phyloP scores from a whole-genome alignment of 2,797 vertebrate genomes.

The Phrynocephalus guinanensis region DNA sequence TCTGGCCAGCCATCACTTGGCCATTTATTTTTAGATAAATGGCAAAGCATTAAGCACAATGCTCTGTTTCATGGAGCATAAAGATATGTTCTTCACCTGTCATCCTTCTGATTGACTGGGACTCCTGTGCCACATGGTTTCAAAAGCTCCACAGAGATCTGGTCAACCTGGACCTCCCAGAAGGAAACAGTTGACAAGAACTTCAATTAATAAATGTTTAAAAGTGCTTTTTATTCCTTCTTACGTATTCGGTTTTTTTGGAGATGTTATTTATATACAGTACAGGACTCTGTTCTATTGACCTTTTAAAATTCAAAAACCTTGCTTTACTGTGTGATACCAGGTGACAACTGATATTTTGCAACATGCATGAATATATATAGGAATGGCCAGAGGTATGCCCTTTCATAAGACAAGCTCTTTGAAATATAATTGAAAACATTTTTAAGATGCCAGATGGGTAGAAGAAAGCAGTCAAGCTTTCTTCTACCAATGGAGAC shows the following conservation, averaged over 20 bases:
- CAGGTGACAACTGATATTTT: neutral
- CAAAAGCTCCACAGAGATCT: conserved; percentile 40
- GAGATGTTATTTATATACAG: neutral
- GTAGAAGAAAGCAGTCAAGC: neutral
- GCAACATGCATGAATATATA: neutral
- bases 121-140: conserved; percentile 43
- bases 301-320: neutral
- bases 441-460: neutral
- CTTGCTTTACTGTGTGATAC: neutral
- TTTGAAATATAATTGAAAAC: neutral
- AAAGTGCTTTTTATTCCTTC: neutral
- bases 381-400: neutral
- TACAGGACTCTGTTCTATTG: neutral
- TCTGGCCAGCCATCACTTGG: conserved; percentile 43
- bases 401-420: neutral
- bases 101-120: conserved; percentile 62
- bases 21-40: conserved; percentile 71
- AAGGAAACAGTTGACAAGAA: conserved; percentile 36
- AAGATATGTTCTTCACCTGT: conserved; percentile 67
- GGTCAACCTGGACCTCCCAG: conserved; percentile 52
- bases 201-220: neutral
- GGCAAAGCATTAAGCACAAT: conserved; percentile 59
- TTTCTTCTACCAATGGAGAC: too few species aligned
- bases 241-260: neutral
- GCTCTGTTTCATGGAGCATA: conserved; percentile 55